These are phyloP conservation scores for Tridacna crocea DNA, from an alignment of 2,888 invertebrate genomes.

Conservation along the genomic window DNA sequence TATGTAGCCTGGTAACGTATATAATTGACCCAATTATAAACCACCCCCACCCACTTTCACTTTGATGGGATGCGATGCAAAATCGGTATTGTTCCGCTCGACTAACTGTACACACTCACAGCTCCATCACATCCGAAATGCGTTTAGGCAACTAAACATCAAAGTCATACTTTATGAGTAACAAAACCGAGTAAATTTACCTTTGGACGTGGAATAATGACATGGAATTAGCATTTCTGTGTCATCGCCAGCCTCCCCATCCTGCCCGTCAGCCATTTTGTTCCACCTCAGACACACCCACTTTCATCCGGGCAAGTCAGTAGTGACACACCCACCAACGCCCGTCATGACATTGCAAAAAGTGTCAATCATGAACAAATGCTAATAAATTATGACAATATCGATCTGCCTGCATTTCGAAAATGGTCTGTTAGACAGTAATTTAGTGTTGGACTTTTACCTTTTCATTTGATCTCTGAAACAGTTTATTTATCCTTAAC, in stretches of 20 bases:
- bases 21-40: too few relatives aligned
- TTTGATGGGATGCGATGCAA: conserved; percentile 23
- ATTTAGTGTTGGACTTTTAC: too few relatives aligned
- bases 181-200: conserved; percentile 8
- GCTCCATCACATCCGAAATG: too few relatives aligned
- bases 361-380: neutral
- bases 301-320: conserved; percentile 57
- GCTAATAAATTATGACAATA: too few relatives aligned
- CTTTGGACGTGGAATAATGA: conserved; percentile 16
- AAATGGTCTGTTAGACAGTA: too few relatives aligned
- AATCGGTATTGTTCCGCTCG: conserved; percentile 14
- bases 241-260: conserved; percentile 44
- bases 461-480: too few relatives aligned
- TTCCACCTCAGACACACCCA: conserved; percentile 56
- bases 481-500: too few relatives aligned
- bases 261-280: conserved; percentile 55
- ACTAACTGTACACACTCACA: neutral
- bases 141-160: too few relatives aligned
- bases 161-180: neutral
- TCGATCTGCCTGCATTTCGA: too few relatives aligned
- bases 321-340: conserved; percentile 46
- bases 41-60: conserved; percentile 38
- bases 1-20: too few relatives aligned
- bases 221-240: conserved; percentile 20
- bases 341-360: neutral